Conservation (phyloP, 2,888 invertebrate species). For the Allophyes oxyacanthae region DNA sequence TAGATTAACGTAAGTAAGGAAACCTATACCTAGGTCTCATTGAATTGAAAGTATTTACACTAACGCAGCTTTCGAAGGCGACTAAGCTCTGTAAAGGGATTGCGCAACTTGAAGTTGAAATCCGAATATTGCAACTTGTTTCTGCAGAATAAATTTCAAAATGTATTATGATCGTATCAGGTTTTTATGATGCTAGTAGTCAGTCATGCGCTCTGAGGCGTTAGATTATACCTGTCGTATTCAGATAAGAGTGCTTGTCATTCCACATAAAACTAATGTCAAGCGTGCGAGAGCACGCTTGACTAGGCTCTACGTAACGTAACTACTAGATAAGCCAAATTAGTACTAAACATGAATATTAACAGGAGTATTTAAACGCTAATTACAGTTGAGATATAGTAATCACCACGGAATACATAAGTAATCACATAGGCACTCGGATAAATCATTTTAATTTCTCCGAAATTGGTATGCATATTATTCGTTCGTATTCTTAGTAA, state of each 20-base stretch:
- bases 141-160: slow-evolving; percentile 17
- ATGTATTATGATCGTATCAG: slow-evolving; percentile 6
- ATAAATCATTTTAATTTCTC: not conserved
- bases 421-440: not conserved
- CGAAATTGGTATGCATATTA: not conserved
- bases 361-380: slow-evolving; percentile 1
- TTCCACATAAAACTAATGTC: slow-evolving; percentile 24
- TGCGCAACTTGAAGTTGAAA: slow-evolving; percentile 32
- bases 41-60: slow-evolving; percentile 23
- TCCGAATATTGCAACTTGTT: slow-evolving; percentile 21
- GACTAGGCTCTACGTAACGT: not conserved
- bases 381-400: slow-evolving; percentile 6
- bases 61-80: slow-evolving; percentile 38
- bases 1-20: slow-evolving; percentile 14
- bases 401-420: too few species aligned
- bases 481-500: not conserved
- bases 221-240: slow-evolving; percentile 3
- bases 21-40: slow-evolving; percentile 21
- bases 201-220: not conserved
- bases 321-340: slow-evolving; percentile 15
- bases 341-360: not conserved
- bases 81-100: slow-evolving; percentile 32
- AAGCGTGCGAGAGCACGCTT: slow-evolving; percentile 21
- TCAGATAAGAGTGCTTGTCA: slow-evolving; percentile 14
- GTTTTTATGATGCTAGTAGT: slow-evolving; percentile 24